Percentiles rank a stretch among this genome's conserved stretches.
Conservation (phyloP, 2,797 vertebrate genomes). For the Cercopithecus mitis region DNA sequence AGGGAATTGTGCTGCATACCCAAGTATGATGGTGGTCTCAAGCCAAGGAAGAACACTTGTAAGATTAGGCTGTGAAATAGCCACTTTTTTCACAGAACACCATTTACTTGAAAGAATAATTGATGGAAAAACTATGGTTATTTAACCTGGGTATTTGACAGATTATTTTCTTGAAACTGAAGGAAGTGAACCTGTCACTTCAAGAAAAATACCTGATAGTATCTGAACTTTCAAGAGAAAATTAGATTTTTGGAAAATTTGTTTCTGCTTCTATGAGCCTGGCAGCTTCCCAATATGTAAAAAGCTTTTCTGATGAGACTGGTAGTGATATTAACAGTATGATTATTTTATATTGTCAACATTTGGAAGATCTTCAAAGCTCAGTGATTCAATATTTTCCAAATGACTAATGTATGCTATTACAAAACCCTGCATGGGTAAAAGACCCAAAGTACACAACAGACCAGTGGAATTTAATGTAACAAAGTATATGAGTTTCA, state of each 20-base stretch:
- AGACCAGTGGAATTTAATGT: neutral
- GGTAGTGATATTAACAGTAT: neutral
- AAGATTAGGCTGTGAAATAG: neutral
- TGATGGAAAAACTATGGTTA: neutral
- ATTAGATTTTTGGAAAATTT: slow-evolving; percentile 30
- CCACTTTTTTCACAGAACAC: neutral
- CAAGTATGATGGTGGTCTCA: neutral
- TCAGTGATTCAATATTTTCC: slow-evolving; percentile 11
- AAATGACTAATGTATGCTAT: neutral
- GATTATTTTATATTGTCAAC: slow-evolving; percentile 10
- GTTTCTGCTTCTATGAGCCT: neutral
- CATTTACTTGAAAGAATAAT: neutral
- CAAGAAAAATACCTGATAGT: neutral
- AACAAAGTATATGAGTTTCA: neutral
- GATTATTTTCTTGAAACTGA: slow-evolving; percentile 21
- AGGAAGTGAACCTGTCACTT: neutral
- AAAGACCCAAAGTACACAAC: neutral
- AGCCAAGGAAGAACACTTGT: neutral
- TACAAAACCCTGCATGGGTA: neutral
- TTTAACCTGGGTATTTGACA: neutral
- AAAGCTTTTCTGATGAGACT: neutral
- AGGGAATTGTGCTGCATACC: neutral
- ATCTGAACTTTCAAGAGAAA: slow-evolving; percentile 13
- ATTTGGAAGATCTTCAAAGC: slow-evolving; percentile 51
- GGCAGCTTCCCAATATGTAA: neutral